Evolutionary conservation across 2,797 vertebrate genomes (phyloP), one percentile per base, ranked within the genome.

Genomic region (Erpetoichthys calabaricus): DNA sequence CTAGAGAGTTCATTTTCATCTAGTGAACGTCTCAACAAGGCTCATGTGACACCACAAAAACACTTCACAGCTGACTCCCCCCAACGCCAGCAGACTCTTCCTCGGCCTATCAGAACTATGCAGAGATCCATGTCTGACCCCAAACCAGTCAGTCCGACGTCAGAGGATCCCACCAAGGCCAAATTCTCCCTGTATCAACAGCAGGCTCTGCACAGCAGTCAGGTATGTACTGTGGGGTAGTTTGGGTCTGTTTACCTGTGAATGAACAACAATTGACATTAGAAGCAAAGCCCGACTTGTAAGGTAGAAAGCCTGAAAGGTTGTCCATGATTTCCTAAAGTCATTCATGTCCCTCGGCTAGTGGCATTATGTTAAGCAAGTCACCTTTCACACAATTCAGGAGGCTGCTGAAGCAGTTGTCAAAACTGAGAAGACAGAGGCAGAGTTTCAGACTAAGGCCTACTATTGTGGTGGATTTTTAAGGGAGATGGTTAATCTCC

Each of bases 81-180:
- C 43, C 90, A 92, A 65, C 90, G 88, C 63, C 93, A 97, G 71
- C 95, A 97, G 75, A 90, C 89, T 1, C 73, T 98, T 66, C 95
- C 96, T 5, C 90, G 94, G 63, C 94, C 94, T 64, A 91, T 98
- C 73, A 99, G 97, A 85, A 97, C 86, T 80, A 89, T 98, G 69
- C 97, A 98, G 68, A 88, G 97, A 61, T 99, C 97, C 61, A 85
- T 99, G 84, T 99, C 97, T 0, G 97, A 99, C 73, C 97, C 97
- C 54, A 99, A 99, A 67, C 95, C 97, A 72, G 91, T 98, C 75
- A 99, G 97, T 75, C 97, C 97, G 64, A 99, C 95, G 1, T 93
- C 90, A 4, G 95, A 98, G 60, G 94, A 99, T 61, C 83, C 90
- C 1, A 60, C 81, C 65, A 98, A 94, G 82, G 89, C 89, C 75